Base-by-base conservation (phyloP, 2,888 invertebrate genomes). In the Caenorhabditis sulstoni region DNA sequence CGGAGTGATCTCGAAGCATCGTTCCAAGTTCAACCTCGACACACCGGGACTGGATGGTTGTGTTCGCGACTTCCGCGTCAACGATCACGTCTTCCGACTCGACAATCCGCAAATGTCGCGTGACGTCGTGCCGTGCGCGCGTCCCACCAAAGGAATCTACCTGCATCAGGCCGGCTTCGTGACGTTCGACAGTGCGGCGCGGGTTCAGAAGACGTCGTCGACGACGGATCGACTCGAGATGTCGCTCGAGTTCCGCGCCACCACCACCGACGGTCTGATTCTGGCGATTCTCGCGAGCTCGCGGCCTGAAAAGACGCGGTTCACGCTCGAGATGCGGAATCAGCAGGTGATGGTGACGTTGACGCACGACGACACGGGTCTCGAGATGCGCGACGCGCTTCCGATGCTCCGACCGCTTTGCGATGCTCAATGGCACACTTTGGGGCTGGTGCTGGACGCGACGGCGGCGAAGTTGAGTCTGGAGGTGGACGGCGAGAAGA, bases 1-100 rank as follows among this genome's bases (percentile, higher is more conserved):
- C 20, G 89, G 89, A 47, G 86, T 89, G 20, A 88, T 89, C 71
- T 87, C 87, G 35, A 85, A 83, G 52, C 89, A 89, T 52, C 65
- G 87, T 14, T 79, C 76, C 44, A 74, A 76, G 35, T 87, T 89
- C 74, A 79, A 83, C 14, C 52, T 85, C 7, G 67, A 80, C 22
- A 80, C 78, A 5, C 79, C 84, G 29, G 85, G 85, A 22, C 85
- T 87, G 47, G 82, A 86, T 62, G 89, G 89, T 7, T 90, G 89
- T 67, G 84, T 89, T 16, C 67, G 85, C 23, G 76, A 87, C 23
- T 86, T 89, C 29, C 44, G 39, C 8, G 80, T 59, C 7, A 35
- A 53, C 37, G 18, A 35, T 1, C 41, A 45, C 0, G 37, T 3
- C 5, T 66, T 76, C 41, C 11, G 20, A 18, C 50, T 81, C 39